phyloP scores from a whole-genome alignment of 2,113 vertebrate genomes.

The Clarias macrocephalus region DNA sequence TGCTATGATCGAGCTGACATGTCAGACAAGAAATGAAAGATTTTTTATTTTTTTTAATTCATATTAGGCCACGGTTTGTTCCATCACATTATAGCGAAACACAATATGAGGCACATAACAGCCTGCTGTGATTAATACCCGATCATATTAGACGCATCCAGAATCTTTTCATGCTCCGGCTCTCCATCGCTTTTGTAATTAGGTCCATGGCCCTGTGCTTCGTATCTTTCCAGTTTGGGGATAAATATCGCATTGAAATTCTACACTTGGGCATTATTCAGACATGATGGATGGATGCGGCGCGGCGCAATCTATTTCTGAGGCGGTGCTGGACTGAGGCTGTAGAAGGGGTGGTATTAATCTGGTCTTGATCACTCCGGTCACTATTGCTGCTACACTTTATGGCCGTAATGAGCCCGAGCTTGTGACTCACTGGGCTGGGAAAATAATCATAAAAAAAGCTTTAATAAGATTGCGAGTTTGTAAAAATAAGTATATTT shows the following conservation, averaged over 20 bases:
- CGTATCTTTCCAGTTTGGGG: slow-evolving; percentile 51
- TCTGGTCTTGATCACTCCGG: slow-evolving; percentile 23
- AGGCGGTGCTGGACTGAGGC: slow-evolving; percentile 31
- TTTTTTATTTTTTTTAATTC: neutral
- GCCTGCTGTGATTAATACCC: slow-evolving; percentile 28
- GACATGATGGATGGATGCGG: slow-evolving; percentile 49
- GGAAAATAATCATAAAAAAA: neutral
- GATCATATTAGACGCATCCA: neutral
- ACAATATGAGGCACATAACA: neutral
- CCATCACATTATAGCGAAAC: neutral
- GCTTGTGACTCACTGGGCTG: neutral
- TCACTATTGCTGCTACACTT: neutral
- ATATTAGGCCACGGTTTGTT: neutral
- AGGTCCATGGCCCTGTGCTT: slow-evolving; percentile 32
- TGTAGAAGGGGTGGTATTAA: slow-evolving; percentile 39
- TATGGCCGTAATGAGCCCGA: slow-evolving; percentile 1
- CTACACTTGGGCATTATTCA: slow-evolving; percentile 49
- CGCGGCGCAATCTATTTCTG: slow-evolving; percentile 45
- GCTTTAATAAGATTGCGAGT: neutral
- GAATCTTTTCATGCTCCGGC: slow-evolving; percentile 34
- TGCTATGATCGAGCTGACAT: slow-evolving; percentile 21
- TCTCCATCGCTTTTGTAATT: slow-evolving; percentile 41
- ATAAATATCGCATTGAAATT: slow-evolving; percentile 57
- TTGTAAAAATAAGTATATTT: neutral
- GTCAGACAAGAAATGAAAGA: neutral